Evolutionary conservation across 2,888 invertebrate genomes (phyloP), one percentile per base, ranked within the genome.

Genomic region (Fabriciana adippe): DNA sequence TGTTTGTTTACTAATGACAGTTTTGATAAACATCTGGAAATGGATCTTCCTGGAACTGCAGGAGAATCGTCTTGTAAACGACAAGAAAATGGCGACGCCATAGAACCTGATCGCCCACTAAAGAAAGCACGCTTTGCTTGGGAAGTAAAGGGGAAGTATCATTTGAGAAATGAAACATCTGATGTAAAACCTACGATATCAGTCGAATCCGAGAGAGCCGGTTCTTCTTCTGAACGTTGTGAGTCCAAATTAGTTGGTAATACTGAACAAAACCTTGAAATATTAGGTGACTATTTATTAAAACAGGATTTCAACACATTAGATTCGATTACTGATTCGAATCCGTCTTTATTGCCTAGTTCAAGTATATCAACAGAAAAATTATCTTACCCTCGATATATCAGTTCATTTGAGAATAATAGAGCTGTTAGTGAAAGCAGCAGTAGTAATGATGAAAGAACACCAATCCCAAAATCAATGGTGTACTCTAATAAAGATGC

Each of bases 91-190:
- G 90, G 93, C 92, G 89, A 90, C 90, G 89, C 82, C 73, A 81
- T 84, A 79, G 93, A 93, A 74, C 86, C 89, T 67, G 93, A 93
- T 26, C 66, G 66, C 66, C 66, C 66, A 66, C 66, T 55, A 60
- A 66, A 66, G 83, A 95, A 95, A 85, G 95, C 95, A 68, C 90
- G 94, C 77, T 95, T 93, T 85, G 92, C 94, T 66, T 95, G 95
- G 95, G 94, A 95, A 91, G 93, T 95, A 69, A 95, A 95, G 86
- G 95, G 95, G 54, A 93, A 94, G 90, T 93, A 94, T 81, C 94
- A 94, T 80, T 83, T 94, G 73, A 94, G 93, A 85, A 92, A 92
- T 72, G 88, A 89, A 70, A 72, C 76, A 66, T 73, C 79, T 35
- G 83, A 81, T 45, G 73, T 73, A 48, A 79, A 78, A 68, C 61